These are phyloP conservation scores for Megamerina dolium DNA, from an alignment of 2,888 invertebrate genomes.

Conservation along the genomic window DNA sequence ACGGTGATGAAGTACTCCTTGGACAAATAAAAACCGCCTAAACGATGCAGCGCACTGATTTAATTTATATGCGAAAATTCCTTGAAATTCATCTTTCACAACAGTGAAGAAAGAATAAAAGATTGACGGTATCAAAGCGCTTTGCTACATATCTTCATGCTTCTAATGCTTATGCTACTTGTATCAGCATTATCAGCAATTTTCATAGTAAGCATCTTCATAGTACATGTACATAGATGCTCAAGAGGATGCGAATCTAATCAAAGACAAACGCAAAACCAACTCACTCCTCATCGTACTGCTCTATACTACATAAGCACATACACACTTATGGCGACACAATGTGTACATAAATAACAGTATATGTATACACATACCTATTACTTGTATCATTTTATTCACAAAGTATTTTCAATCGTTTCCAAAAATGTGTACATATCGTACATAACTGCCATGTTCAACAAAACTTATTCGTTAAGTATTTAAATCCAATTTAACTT, in stretches of 20 bases:
- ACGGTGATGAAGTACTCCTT: background rate
- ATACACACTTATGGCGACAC: too few relatives aligned
- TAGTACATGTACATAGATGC: background rate
- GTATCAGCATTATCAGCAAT: background rate
- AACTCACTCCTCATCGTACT: too few relatives aligned
- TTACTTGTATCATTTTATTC: background rate
- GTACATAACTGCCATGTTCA: too few relatives aligned
- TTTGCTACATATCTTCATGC: too few relatives aligned
- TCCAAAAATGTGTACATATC: too few relatives aligned
- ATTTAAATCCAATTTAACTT: too few relatives aligned
- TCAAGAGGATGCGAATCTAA: background rate
- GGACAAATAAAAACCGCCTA: conserved; percentile 4
- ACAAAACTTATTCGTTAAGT: too few relatives aligned
- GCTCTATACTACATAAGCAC: background rate
- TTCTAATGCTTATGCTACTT: background rate
- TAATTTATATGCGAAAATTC: conserved; percentile 16
- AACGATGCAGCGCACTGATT: conserved; percentile 16
- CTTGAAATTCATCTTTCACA: too few relatives aligned
- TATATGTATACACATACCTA: background rate
- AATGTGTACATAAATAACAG: background rate
- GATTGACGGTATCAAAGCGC: too few relatives aligned
- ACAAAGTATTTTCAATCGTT: too few relatives aligned
- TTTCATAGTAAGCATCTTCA: too few relatives aligned
- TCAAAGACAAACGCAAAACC: background rate
- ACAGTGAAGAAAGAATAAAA: too few relatives aligned